These are phyloP conservation scores for Leucania comma DNA, from an alignment of 2,888 invertebrate genomes.

Conservation along the genomic window DNA sequence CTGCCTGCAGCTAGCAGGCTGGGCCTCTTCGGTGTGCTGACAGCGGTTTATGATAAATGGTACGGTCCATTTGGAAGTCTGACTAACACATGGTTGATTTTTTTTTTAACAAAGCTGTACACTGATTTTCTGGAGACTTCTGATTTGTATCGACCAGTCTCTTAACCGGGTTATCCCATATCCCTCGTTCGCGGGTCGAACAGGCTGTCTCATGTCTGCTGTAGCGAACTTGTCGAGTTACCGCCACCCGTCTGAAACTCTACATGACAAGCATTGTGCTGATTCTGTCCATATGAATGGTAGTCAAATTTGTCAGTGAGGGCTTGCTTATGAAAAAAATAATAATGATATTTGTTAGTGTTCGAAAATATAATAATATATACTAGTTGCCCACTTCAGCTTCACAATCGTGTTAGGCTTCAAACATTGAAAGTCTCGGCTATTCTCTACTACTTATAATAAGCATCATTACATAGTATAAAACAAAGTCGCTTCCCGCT, in stretches of 20 bases:
- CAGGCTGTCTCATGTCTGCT: constrained; percentile 12
- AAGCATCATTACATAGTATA: too few species aligned
- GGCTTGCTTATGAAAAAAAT: not conserved
- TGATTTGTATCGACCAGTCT: not conserved
- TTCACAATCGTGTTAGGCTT: too few species aligned
- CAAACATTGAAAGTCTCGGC: not conserved
- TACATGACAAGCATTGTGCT: constrained; percentile 27
- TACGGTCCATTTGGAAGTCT: not conserved
- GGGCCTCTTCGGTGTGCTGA: too few species aligned
- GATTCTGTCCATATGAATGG: constrained; percentile 9
- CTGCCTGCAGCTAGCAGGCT: too few species aligned
- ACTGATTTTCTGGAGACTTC: not conserved
- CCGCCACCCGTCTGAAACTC: constrained; percentile 20
- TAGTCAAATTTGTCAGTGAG: constrained; percentile 18
- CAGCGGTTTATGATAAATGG: too few species aligned
- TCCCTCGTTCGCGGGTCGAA: constrained; percentile 4
- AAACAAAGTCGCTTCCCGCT: too few species aligned
- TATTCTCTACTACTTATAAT: not conserved
- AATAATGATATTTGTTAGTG: not conserved
- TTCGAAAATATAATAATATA: not conserved
- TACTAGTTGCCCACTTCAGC: too few species aligned
- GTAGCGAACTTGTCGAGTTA: constrained; percentile 23
- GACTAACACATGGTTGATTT: not conserved
- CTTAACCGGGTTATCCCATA: constrained; percentile 34
- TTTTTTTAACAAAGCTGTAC: not conserved